A percentile compares a stretch with the other conserved stretches of the same genome.
phyloP scores from a whole-genome alignment of 2,113 vertebrate species.

The Chaenocephalus aceratus region DNA sequence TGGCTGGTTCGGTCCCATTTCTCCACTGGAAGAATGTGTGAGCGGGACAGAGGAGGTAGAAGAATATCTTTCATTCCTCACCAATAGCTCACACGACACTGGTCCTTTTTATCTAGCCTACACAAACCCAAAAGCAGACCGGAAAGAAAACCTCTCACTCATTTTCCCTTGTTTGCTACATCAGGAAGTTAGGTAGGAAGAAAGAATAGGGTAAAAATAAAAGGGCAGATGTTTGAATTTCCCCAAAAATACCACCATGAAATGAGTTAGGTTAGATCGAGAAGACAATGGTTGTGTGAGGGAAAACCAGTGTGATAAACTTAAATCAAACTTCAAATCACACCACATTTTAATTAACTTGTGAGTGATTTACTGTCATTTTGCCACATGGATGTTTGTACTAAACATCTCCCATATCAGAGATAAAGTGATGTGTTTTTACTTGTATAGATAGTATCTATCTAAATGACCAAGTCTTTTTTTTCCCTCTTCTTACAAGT shows the following conservation, averaged over 20 bases:
- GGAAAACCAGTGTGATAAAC: neutral
- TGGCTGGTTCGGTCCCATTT: slow-evolving; percentile 34
- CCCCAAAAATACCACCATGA: neutral
- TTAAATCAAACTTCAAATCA: slow-evolving; percentile 7
- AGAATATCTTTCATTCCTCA: slow-evolving; percentile 75
- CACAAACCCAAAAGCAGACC: slow-evolving; percentile 12
- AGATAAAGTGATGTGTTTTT: slow-evolving; percentile 53
- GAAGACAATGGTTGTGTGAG: neutral
- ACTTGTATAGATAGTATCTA: slow-evolving; percentile 50
- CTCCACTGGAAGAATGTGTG: slow-evolving; percentile 70
- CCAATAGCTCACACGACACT: slow-evolving; percentile 57
- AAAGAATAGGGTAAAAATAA: neutral
- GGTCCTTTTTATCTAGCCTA: slow-evolving; percentile 47
- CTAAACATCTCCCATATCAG: slow-evolving; percentile 30
- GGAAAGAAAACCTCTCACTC: slow-evolving; percentile 31
- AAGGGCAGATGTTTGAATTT: neutral
- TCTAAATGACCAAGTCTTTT: neutral
- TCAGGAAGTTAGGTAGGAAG: neutral
- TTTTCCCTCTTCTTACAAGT: slow-evolving; percentile 49
- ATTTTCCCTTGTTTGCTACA: slow-evolving; percentile 4
- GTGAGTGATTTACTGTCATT: slow-evolving; percentile 13
- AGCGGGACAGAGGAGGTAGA: slow-evolving; percentile 60
- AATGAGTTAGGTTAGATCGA: neutral
- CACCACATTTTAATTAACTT: slow-evolving; percentile 23
- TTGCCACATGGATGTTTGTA: slow-evolving; percentile 22